phyloP scores from a whole-genome alignment of 2,888 invertebrate species.

The Crocallis elinguaria region DNA sequence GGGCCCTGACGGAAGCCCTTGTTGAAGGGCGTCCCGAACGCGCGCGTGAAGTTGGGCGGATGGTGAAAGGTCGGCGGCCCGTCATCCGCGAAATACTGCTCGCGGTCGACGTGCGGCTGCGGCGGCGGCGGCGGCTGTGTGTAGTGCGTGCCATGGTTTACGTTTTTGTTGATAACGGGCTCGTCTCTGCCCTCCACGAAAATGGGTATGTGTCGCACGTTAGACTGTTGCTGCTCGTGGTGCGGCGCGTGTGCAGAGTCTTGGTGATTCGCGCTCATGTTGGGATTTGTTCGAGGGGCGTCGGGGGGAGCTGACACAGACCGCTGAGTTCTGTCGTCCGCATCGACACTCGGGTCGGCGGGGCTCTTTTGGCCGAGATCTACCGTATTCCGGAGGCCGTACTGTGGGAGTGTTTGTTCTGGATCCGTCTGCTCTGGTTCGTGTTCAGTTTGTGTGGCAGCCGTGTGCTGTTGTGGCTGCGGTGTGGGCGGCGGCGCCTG shows the following conservation, averaged over 20 bases:
- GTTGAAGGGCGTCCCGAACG: constrained; percentile 73
- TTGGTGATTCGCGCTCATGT: constrained; percentile 62
- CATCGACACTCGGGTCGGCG: constrained; percentile 81
- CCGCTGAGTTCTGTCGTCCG: constrained; percentile 87
- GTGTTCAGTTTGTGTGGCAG: constrained; percentile 74
- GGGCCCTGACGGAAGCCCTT: constrained; percentile 72
- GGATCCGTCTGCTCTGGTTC: constrained; percentile 53
- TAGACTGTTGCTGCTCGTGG: constrained; percentile 70
- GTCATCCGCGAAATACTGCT: constrained; percentile 74
- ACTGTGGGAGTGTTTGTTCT: constrained; percentile 81
- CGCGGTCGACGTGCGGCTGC: constrained; percentile 69
- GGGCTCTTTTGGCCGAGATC: constrained; percentile 89
- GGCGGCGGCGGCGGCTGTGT: constrained; percentile 62
- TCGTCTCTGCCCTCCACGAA: constrained; percentile 94
- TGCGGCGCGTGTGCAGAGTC: constrained; percentile 43
- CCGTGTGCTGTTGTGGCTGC: constrained; percentile 61
- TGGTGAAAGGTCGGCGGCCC: constrained; percentile 68
- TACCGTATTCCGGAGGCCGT: constrained; percentile 90
- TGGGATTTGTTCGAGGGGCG: constrained; percentile 56
- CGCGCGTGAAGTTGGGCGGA: constrained; percentile 75
- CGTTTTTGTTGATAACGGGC: constrained; percentile 88
- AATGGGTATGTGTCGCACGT: constrained; percentile 93
- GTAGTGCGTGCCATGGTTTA: constrained; percentile 68
- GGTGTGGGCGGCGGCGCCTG: constrained; percentile 49
- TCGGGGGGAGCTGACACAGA: constrained; percentile 93